These are phyloP conservation scores for Synergus gifuensis DNA, from an alignment of 2,888 invertebrate species.

Conservation along the genomic window DNA sequence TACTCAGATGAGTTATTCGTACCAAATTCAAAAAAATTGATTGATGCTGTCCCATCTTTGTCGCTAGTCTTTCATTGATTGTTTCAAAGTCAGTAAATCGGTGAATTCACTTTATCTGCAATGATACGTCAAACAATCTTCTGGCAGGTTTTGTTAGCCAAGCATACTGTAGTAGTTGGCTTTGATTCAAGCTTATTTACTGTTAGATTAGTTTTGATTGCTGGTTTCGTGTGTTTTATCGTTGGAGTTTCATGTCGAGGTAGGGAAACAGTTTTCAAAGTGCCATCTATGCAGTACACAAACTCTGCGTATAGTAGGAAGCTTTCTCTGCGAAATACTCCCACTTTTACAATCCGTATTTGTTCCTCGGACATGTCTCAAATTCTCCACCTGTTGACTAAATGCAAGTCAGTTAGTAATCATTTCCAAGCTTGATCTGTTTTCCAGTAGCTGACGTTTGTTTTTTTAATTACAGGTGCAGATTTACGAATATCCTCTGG, in stretches of 20 bases:
- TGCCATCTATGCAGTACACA: not conserved
- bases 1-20: too few relatives aligned
- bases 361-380: not conserved
- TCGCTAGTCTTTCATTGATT: not conserved
- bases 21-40: too few relatives aligned
- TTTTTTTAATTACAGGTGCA: not conserved
- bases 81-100: not conserved
- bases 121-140: not conserved
- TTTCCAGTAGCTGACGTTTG: not conserved
- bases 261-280: constrained; percentile 24
- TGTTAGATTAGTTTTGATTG: constrained; percentile 32
- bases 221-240: constrained; percentile 17
- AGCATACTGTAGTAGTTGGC: constrained; percentile 20
- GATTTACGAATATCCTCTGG: not conserved
- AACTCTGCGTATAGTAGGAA: constrained; percentile 7
- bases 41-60: not conserved
- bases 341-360: not conserved
- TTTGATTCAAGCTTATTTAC: not conserved
- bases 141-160: not conserved
- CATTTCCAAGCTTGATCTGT: not conserved
- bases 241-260: constrained; percentile 2
- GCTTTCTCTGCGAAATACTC: not conserved
- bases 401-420: too few relatives aligned
- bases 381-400: constrained; percentile 12
- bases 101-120: not conserved